These are phyloP conservation scores for Aegithalos caudatus DNA, from an alignment of 2,113 vertebrate species.

Conservation along the genomic window DNA sequence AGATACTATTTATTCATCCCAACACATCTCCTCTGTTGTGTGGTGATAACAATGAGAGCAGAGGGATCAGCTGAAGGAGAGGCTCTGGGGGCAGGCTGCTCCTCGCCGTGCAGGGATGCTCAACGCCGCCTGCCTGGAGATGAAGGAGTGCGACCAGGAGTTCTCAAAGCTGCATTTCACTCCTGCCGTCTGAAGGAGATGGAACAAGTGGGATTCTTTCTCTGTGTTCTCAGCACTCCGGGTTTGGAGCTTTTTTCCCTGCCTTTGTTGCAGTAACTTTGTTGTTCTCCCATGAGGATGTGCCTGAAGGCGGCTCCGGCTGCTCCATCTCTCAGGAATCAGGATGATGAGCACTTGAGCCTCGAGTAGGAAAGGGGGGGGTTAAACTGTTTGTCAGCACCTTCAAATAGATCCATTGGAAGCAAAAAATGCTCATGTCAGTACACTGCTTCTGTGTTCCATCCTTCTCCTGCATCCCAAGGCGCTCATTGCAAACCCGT, in stretches of 20 bases:
- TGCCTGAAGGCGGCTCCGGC: background rate
- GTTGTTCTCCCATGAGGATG: background rate
- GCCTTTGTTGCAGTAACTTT: background rate
- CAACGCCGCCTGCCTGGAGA: background rate
- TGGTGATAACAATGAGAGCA: background rate
- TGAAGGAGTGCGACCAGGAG: background rate
- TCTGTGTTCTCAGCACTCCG: background rate
- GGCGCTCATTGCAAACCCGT: background rate
- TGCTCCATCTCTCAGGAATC: background rate
- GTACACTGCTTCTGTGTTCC: background rate
- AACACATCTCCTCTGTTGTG: background rate
- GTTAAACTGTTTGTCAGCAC: slow-evolving; percentile 36
- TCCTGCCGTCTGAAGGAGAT: background rate
- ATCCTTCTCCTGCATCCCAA: background rate
- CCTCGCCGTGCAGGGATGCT: too few relatives aligned
- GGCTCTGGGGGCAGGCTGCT: background rate
- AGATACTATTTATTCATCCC: background rate
- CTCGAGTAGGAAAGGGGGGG: slow-evolving; percentile 1
- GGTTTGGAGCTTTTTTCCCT: background rate
- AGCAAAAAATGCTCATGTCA: background rate
- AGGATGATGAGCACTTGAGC: slow-evolving; percentile 20
- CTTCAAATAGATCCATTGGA: slow-evolving; percentile 8
- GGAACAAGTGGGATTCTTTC: background rate
- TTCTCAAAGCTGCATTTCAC: background rate
- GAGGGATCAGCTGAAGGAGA: background rate